Conservation (phyloP, 2,797 vertebrate genomes). For the Chaetodon trifasciatus region DNA sequence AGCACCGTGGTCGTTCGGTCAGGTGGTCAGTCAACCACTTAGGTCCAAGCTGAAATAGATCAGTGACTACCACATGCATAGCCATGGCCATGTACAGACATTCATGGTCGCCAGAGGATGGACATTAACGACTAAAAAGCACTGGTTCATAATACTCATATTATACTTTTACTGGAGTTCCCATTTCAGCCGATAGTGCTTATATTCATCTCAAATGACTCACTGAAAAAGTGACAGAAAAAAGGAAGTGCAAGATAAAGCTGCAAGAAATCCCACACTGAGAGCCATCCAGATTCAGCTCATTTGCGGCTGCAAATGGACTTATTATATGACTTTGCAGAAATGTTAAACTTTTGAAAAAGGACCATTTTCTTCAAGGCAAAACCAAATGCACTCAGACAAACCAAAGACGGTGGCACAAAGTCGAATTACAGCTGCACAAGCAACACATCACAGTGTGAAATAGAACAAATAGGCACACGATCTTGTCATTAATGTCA, state of each 20-base stretch:
- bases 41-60: background rate
- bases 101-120: background rate
- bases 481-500: conserved; percentile 18
- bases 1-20: background rate
- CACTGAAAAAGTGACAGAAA: background rate
- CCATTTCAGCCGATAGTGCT: background rate
- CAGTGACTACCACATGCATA: background rate
- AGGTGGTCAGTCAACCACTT: background rate
- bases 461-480: background rate
- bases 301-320: background rate
- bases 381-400: background rate
- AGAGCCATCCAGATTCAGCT: background rate
- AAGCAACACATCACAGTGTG: background rate
- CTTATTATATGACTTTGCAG: background rate
- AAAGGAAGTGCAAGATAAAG: background rate
- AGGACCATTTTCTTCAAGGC: background rate
- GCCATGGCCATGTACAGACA: background rate
- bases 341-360: background rate
- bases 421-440: background rate
- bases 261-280: background rate
- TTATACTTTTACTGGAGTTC: background rate
- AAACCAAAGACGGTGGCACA: background rate
- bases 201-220: conserved; percentile 16
- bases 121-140: background rate
- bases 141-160: too few relatives aligned